Evolutionary conservation across 2,888 invertebrate species (phyloP).

Genomic region (Rotaria sp.): DNA sequence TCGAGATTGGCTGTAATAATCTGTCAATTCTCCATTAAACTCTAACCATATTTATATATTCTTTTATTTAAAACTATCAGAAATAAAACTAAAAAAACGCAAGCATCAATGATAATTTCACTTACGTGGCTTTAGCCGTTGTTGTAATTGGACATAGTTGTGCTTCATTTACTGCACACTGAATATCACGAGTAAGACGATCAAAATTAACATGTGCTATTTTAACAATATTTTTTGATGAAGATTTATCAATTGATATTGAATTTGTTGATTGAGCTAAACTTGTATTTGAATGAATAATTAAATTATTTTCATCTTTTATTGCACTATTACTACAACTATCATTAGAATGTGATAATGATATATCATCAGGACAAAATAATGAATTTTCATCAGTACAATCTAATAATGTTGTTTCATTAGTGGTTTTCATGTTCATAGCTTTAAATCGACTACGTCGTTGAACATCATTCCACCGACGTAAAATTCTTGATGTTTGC

Average conservation of each 20-base stretch:
- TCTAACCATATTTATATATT: too few species aligned
- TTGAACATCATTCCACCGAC: slow-evolving; percentile 24
- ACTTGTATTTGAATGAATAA: background rate
- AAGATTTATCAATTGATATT: background rate
- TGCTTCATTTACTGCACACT: background rate
- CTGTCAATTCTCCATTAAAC: too few species aligned
- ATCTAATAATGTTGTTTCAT: background rate
- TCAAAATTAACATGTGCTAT: background rate
- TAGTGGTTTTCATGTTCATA: background rate
- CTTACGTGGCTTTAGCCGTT: background rate
- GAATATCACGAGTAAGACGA: background rate
- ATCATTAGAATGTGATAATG: background rate
- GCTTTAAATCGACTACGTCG: slow-evolving; percentile 11
- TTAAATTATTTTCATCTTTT: background rate
- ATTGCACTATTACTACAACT: background rate
- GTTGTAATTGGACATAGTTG: background rate
- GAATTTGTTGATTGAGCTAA: background rate
- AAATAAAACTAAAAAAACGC: too few species aligned
- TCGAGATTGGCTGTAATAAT: too few species aligned
- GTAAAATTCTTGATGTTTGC: background rate
- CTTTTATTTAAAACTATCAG: too few species aligned
- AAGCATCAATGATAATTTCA: too few species aligned
- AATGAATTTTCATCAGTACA: background rate
- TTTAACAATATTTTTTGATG: background rate
- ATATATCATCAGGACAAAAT: background rate